Evolutionary conservation across 2,797 vertebrate species (phyloP).

Genomic region (Remorina albescens): DNA sequence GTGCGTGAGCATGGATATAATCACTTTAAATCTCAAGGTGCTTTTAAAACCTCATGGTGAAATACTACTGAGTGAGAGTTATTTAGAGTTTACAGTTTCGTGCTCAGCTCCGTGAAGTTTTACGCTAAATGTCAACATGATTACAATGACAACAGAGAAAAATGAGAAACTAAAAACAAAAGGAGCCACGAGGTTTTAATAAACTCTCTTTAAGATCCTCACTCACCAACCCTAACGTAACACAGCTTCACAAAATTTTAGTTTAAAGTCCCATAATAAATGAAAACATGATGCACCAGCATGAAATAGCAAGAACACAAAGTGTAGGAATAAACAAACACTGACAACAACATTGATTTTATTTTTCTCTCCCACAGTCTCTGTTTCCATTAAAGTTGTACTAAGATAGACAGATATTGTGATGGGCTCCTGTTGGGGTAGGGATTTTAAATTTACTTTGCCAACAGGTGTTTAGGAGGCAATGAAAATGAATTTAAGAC

Average conservation of each 20-base stretch:
- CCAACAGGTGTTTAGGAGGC: slow-evolving; percentile 1
- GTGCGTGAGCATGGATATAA: slow-evolving; percentile 15
- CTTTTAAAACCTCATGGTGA: slow-evolving; percentile 45
- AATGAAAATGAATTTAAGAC: slow-evolving; percentile 2
- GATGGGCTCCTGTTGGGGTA: neutral
- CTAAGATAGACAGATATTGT: neutral
- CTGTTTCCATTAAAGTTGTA: neutral
- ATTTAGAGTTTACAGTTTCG: neutral
- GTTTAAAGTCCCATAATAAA: neutral
- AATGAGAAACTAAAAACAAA: neutral
- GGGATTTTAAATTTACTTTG: neutral
- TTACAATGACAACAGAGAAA: neutral
- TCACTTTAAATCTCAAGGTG: slow-evolving; percentile 38
- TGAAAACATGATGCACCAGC: neutral
- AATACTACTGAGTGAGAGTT: slow-evolving; percentile 1
- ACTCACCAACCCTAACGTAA: too few relatives aligned
- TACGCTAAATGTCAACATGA: neutral
- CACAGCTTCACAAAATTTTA: neutral
- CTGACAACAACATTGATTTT: neutral
- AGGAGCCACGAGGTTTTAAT: neutral
- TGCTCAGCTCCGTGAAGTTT: neutral
- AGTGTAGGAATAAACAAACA: neutral
- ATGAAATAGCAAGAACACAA: neutral
- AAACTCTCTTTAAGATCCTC: neutral
- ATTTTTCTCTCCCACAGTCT: too few relatives aligned